Evolutionary conservation across 2,113 vertebrate species (phyloP).

Genomic region (Neolamprologus kungweensis): DNA sequence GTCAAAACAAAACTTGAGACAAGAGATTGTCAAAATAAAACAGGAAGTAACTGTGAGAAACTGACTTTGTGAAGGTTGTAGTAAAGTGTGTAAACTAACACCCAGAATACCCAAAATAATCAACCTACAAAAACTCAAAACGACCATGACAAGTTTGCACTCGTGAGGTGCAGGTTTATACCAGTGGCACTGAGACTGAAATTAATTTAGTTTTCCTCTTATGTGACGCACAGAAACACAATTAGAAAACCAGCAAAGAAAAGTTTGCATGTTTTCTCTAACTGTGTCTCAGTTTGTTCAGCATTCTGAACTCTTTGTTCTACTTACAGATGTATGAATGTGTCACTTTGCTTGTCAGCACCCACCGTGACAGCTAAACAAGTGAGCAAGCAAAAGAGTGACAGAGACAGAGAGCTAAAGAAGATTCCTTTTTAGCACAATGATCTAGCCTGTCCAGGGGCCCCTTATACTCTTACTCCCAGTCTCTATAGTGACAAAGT

Average conservation of each 20-base stretch:
- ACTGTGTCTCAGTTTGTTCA: background rate
- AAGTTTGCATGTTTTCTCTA: background rate
- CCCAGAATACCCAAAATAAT: background rate
- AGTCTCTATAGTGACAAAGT: background rate
- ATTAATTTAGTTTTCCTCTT: background rate
- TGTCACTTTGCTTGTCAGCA: background rate
- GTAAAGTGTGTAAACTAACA: background rate
- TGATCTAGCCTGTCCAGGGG: slow-evolving; percentile 16
- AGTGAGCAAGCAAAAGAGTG: background rate
- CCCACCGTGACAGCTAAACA: background rate
- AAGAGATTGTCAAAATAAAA: background rate
- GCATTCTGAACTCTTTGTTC: background rate
- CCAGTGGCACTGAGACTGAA: background rate
- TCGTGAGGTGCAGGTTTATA: background rate
- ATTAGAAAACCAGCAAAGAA: background rate
- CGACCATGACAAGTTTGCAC: background rate
- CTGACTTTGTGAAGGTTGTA: background rate
- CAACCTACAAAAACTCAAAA: background rate
- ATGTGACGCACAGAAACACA: background rate
- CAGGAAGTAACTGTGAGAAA: background rate
- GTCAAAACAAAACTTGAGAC: background rate
- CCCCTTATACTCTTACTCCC: background rate
- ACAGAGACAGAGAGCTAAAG: background rate
- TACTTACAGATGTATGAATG: background rate
- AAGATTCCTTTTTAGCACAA: background rate